Evolutionary conservation across 53 echinoderm and acorn worm species (phyloP).

Genomic region (Crossaster papposus): DNA sequence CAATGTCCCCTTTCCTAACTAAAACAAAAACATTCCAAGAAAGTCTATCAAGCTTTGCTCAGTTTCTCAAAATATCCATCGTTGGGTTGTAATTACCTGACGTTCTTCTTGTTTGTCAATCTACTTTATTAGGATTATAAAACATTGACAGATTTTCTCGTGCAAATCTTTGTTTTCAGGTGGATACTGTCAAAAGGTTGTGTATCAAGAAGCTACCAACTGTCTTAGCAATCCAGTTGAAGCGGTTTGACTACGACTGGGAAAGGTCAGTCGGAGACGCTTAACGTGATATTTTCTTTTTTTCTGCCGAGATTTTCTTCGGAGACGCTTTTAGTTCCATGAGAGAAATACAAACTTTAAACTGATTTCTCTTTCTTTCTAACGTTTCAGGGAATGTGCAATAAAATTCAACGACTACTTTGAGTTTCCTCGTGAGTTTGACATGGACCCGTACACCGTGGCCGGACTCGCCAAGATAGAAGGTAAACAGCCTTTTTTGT

Average conservation of each 20-base stretch:
- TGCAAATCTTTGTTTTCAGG: constrained; percentile 59
- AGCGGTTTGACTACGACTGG: constrained; percentile 99
- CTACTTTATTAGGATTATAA: too few species aligned
- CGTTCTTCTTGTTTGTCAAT: too few species aligned
- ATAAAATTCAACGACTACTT: constrained; percentile 99
- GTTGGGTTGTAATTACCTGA: too few species aligned
- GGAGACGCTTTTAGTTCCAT: neutral
- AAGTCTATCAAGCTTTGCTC: too few species aligned
- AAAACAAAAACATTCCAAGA: too few species aligned
- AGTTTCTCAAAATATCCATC: too few species aligned
- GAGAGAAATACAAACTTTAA: neutral
- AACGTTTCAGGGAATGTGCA: constrained; percentile 94
- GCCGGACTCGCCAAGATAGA: constrained; percentile 96
- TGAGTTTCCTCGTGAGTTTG: constrained; percentile 99
- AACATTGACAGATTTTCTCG: neutral
- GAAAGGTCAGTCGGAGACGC: constrained; percentile 77
- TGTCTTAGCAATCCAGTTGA: constrained; percentile 97
- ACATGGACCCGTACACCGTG: constrained; percentile 99
- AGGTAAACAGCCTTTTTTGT: constrained; percentile 79
- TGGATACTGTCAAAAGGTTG: constrained; percentile 98
- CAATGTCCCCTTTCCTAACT: too few species aligned
- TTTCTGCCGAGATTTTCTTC: neutral
- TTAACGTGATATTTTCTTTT: too few species aligned
- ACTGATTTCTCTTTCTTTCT: neutral
- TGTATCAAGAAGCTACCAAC: constrained; percentile 98